Percentiles rank a stretch among this genome's conserved stretches.
Conservation (phyloP, 1,140 invertebrate species). For the Eumaeus atala region DNA sequence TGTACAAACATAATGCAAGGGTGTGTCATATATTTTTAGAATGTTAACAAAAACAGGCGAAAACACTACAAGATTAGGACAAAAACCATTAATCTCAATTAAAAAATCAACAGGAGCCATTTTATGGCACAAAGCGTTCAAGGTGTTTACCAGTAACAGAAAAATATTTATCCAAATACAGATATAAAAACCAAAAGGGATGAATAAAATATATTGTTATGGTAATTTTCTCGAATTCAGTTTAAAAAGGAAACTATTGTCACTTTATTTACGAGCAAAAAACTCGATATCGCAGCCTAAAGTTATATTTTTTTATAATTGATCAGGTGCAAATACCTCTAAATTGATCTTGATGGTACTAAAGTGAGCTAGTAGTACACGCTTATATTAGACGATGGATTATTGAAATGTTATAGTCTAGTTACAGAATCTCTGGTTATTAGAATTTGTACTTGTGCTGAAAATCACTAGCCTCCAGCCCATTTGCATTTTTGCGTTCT, state of each 20-base stretch:
- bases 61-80: conserved; percentile 1
- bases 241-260: not conserved
- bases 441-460: not conserved
- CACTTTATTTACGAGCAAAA: not conserved
- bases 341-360: too few relatives aligned
- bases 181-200: not conserved
- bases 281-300: too few relatives aligned
- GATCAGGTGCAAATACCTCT: too few relatives aligned
- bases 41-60: conserved; percentile 6
- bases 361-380: too few relatives aligned
- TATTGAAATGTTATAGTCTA: too few relatives aligned
- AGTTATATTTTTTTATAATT: too few relatives aligned
- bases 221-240: not conserved
- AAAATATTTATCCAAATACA: conserved; percentile 9
- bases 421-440: too few relatives aligned
- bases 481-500: too few relatives aligned
- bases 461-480: too few relatives aligned
- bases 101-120: conserved; percentile 1
- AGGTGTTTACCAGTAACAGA: conserved; percentile 11
- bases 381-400: too few relatives aligned
- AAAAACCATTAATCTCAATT: conserved; percentile 8
- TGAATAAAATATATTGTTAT: not conserved
- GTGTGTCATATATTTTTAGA: conserved; percentile 6
- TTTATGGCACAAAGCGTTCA: not conserved
- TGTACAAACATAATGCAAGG: too few relatives aligned